Evolutionary conservation across 2,888 invertebrate species (phyloP).

Genomic region (Drosophila acutilabella): DNA sequence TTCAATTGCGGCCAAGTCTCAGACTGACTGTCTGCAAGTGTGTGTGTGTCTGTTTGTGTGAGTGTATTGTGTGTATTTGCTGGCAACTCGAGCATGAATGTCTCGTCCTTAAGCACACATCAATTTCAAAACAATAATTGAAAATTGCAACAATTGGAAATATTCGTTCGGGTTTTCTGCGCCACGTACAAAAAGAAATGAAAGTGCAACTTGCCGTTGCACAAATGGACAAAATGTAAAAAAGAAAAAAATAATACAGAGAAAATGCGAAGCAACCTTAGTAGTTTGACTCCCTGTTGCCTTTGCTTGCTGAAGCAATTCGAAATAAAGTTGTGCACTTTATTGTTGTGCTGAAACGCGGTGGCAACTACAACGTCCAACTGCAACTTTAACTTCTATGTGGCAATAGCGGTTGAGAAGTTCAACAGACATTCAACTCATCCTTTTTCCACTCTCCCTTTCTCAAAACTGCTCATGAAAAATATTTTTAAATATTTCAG

Average conservation of each 20-base stretch:
- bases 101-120: constrained; percentile 74
- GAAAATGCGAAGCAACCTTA: constrained; percentile 42
- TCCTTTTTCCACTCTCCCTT: not conserved
- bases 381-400: constrained; percentile 34
- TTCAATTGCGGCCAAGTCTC: constrained; percentile 32
- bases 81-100: constrained; percentile 65
- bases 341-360: constrained; percentile 37
- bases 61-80: constrained; percentile 22
- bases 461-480: not conserved
- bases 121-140: constrained; percentile 79
- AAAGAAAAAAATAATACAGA: constrained; percentile 12
- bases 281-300: constrained; percentile 42
- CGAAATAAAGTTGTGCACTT: constrained; percentile 56
- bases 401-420: not conserved
- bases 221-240: constrained; percentile 14
- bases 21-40: constrained; percentile 15
- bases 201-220: constrained; percentile 39
- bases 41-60: constrained; percentile 15
- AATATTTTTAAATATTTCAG: constrained; percentile 49
- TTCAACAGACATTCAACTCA: not conserved
- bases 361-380: constrained; percentile 22
- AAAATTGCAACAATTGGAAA: constrained; percentile 77
- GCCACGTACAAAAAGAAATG: constrained; percentile 48
- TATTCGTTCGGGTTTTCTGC: constrained; percentile 45
- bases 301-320: constrained; percentile 31